Percentiles rank a stretch among this genome's conserved stretches.
Conservation (phyloP, 2,797 vertebrate genomes). For the Diplodus puntazzo region DNA sequence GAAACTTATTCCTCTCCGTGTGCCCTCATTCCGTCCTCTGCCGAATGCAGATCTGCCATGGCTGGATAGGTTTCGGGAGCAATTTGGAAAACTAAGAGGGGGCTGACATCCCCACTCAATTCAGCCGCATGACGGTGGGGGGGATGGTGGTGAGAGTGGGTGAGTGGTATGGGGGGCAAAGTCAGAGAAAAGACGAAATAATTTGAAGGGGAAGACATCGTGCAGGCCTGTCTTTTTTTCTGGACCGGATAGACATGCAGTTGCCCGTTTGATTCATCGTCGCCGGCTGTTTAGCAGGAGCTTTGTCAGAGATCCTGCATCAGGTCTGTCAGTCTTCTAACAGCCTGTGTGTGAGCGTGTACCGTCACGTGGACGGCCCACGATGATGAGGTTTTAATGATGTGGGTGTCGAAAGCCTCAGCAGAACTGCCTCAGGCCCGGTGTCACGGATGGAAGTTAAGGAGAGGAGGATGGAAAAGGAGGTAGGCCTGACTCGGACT, state of each 20-base stretch:
- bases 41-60: conserved; percentile 47
- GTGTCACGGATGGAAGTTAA: conserved; percentile 24
- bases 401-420: conserved; percentile 35
- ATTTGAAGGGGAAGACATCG: conserved; percentile 22
- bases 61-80: conserved; percentile 63
- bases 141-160: neutral
- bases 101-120: conserved; percentile 49
- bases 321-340: conserved; percentile 32
- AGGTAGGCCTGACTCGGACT: conserved; percentile 42
- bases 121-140: conserved; percentile 16
- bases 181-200: conserved; percentile 19
- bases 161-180: conserved; percentile 1
- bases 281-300: conserved; percentile 18
- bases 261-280: conserved; percentile 12
- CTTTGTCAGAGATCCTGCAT: conserved; percentile 33
- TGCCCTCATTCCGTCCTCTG: conserved; percentile 63
- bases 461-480: conserved; percentile 17
- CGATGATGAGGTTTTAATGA: conserved; percentile 54
- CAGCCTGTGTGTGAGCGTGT: neutral
- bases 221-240: conserved; percentile 2
- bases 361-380: conserved; percentile 25
- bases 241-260: neutral
- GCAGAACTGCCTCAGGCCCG: conserved; percentile 17
- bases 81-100: conserved; percentile 58
- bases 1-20: conserved; percentile 29